phyloP scores from a whole-genome alignment of 2,113 vertebrate species.

The Ibidorhyncha struthersii region DNA sequence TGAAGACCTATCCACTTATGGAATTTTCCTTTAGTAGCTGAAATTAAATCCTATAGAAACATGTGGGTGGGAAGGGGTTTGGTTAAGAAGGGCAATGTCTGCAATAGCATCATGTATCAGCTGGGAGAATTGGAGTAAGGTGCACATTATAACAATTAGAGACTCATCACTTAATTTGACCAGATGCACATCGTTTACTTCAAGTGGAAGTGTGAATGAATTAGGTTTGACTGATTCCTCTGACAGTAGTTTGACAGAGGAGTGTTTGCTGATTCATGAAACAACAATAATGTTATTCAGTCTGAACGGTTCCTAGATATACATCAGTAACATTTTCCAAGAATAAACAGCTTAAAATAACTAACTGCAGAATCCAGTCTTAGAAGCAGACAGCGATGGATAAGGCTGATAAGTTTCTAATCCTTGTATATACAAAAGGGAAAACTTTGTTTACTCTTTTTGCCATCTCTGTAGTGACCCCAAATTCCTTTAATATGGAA shows the following conservation, averaged over 20 bases:
- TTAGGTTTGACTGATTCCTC: neutral
- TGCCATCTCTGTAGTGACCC: neutral
- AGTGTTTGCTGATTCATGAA: neutral
- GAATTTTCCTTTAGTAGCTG: neutral
- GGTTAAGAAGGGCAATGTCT: neutral
- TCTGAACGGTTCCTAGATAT: neutral
- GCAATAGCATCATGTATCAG: neutral
- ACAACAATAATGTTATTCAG: neutral
- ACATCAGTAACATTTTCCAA: neutral
- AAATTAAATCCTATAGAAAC: neutral
- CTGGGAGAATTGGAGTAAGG: neutral
- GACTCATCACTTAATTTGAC: neutral
- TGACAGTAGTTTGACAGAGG: neutral
- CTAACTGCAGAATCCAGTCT: neutral
- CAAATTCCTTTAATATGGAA: neutral
- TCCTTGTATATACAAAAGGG: neutral
- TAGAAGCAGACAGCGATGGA: neutral
- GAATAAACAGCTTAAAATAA: neutral
- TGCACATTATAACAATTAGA: neutral
- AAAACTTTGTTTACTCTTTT: neutral
- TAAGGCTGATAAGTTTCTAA: neutral
- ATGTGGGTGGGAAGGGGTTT: neutral
- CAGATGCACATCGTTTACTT: neutral
- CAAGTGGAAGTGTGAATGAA: neutral
- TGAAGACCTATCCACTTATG: neutral